A percentile compares a stretch with the other conserved stretches of the same genome.
Conservation (phyloP, 2,888 invertebrate species). For the Lasioglossum lativentre region DNA sequence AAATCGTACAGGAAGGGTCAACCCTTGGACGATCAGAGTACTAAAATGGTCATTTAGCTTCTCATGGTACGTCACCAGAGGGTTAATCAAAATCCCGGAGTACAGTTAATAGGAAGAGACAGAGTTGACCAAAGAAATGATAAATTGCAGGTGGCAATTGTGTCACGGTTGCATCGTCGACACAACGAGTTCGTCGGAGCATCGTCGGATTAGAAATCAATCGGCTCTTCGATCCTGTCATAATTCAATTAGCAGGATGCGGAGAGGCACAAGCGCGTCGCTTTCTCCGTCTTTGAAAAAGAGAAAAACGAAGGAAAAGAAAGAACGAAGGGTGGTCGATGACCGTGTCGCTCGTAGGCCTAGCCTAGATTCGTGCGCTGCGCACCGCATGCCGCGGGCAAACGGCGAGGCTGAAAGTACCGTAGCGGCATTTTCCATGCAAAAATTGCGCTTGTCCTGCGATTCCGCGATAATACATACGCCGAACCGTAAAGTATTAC, state of each 20-base stretch:
- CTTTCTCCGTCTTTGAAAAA: slow-evolving; percentile 66
- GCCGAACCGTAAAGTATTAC: slow-evolving; percentile 83
- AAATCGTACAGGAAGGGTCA: too few relatives aligned
- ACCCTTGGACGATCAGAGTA: too few relatives aligned
- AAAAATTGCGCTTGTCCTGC: slow-evolving; percentile 78
- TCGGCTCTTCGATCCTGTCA: neutral
- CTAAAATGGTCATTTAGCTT: too few relatives aligned
- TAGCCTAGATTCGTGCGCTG: slow-evolving; percentile 77
- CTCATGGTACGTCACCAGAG: too few relatives aligned
- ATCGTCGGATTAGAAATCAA: neutral
- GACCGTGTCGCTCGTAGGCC: slow-evolving; percentile 74
- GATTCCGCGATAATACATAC: slow-evolving; percentile 80
- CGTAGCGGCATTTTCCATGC: slow-evolving; percentile 80
- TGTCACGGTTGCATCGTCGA: neutral
- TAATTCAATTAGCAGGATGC: slow-evolving; percentile 53
- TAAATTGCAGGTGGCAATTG: neutral
- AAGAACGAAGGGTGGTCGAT: slow-evolving; percentile 73
- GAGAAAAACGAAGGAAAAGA: slow-evolving; percentile 49
- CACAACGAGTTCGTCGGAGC: neutral
- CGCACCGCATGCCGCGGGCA: slow-evolving; percentile 63
- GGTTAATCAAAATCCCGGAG: too few relatives aligned
- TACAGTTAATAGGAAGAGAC: neutral
- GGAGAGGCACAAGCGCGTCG: slow-evolving; percentile 43
- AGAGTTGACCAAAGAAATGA: neutral
- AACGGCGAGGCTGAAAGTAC: slow-evolving; percentile 80